phyloP scores from a whole-genome alignment of 2,888 invertebrate genomes.

The Elysia crispata region DNA sequence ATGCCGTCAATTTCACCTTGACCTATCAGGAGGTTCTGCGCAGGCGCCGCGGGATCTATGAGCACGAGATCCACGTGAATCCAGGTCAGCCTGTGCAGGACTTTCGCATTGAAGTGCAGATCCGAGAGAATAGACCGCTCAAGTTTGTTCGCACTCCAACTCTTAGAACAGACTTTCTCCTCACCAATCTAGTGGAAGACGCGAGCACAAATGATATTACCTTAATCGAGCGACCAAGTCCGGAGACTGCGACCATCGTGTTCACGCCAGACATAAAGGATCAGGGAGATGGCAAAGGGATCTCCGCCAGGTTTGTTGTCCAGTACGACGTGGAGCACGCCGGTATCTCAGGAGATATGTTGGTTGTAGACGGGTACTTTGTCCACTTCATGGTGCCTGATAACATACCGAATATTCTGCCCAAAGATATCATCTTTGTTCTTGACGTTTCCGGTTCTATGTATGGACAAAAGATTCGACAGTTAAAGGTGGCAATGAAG shows the following conservation, averaged over 20 bases:
- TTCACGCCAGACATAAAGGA: conserved; percentile 60
- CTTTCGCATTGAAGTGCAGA: conserved; percentile 82
- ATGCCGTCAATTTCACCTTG: conserved; percentile 84
- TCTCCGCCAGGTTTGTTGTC: conserved; percentile 83
- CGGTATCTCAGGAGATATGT: conserved; percentile 79
- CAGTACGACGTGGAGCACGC: conserved; percentile 84
- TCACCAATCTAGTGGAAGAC: conserved; percentile 44
- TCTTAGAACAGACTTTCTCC: conserved; percentile 58
- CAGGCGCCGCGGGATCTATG: conserved; percentile 83
- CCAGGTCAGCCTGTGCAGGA: conserved; percentile 84
- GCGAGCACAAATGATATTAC: conserved; percentile 59
- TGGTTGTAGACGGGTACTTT: conserved; percentile 82
- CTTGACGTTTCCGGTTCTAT: conserved; percentile 88
- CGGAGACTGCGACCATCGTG: conserved; percentile 60
- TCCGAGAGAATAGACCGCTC: conserved; percentile 82
- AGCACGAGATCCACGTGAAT: conserved; percentile 84
- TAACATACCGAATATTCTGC: conserved; percentile 55
- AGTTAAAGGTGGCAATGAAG: conserved; percentile 79
- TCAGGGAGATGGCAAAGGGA: conserved; percentile 54
- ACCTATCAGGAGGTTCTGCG: conserved; percentile 86
- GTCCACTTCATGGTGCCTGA: conserved; percentile 87
- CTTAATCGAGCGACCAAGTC: conserved; percentile 58
- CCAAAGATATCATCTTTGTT: conserved; percentile 86
- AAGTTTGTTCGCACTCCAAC: conserved; percentile 64
- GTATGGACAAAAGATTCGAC: conserved; percentile 83